Evolutionary conservation across 2,113 vertebrate genomes (phyloP).

Genomic region (Galbula dea): DNA sequence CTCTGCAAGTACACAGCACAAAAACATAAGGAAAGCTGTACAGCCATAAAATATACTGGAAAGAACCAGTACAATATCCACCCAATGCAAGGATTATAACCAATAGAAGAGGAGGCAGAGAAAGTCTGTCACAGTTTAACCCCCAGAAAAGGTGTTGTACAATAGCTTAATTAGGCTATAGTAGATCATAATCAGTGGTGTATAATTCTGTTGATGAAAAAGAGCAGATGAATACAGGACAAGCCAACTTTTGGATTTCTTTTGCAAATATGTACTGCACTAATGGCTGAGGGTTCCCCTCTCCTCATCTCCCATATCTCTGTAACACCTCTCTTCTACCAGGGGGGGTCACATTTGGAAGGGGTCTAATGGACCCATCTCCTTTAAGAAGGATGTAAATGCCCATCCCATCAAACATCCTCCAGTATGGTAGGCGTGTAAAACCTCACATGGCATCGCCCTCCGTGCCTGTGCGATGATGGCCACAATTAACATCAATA

Average conservation of each 20-base stretch:
- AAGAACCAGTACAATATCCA: background rate
- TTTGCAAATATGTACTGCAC: background rate
- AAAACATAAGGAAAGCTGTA: constrained; percentile 20
- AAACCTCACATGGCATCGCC: background rate
- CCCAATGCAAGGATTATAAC: background rate
- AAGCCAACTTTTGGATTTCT: background rate
- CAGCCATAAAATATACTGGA: background rate
- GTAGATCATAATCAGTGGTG: background rate
- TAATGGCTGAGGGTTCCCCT: accelerated
- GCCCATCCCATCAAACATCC: background rate
- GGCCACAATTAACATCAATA: constrained; percentile 33
- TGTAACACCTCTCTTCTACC: background rate
- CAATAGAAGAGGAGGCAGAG: background rate
- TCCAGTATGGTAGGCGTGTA: accelerated
- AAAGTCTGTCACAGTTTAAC: background rate
- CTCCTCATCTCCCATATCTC: background rate
- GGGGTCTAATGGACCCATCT: background rate
- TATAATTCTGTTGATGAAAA: background rate
- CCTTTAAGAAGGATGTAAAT: background rate
- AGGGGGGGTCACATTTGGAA: accelerated
- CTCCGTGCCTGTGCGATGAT: background rate
- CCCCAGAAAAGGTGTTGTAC: background rate
- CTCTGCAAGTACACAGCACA: constrained; percentile 4
- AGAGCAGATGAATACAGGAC: background rate
- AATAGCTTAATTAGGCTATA: background rate